These are phyloP conservation scores for Stegophylla sp. DNA, from an alignment of 2,888 invertebrate genomes.

Conservation along the genomic window DNA sequence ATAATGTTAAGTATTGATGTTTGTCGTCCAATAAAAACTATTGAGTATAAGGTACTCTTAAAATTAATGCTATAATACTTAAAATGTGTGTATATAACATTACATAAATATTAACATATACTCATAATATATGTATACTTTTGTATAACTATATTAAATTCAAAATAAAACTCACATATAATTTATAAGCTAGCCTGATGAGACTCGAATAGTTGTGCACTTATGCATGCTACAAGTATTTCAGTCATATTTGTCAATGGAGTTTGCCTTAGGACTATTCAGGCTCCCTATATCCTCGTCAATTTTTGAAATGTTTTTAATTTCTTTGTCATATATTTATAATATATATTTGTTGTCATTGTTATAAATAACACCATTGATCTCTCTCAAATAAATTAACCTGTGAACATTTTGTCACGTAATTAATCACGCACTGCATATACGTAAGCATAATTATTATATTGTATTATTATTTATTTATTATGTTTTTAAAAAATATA, in stretches of 20 bases:
- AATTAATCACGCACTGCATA: constrained; percentile 37
- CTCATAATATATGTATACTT: background rate
- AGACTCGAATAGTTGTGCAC: background rate
- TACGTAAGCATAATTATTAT: constrained; percentile 5
- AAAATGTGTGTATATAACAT: too few relatives aligned
- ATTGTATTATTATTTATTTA: constrained; percentile 22
- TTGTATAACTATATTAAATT: too few relatives aligned
- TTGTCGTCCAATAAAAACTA: too few relatives aligned
- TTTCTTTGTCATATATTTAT: constrained; percentile 1
- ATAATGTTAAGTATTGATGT: background rate
- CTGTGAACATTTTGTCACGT: constrained; percentile 35
- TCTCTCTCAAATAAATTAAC: constrained; percentile 39
- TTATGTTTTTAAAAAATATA: constrained; percentile 6
- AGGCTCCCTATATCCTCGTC: constrained; percentile 41
- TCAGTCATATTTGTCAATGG: background rate
- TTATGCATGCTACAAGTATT: background rate
- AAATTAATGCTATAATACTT: too few relatives aligned
- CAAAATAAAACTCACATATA: background rate
- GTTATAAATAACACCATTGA: constrained; percentile 37
- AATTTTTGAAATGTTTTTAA: constrained; percentile 34
- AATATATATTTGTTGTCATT: constrained; percentile 18
- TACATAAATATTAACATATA: background rate
- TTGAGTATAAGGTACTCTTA: background rate
- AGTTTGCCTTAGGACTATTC: background rate
- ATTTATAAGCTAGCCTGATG: background rate